Evolutionary conservation across 1,140 invertebrate genomes (phyloP), one percentile per base, ranked within the genome.

Genomic region (Penaeus japonicus): DNA sequence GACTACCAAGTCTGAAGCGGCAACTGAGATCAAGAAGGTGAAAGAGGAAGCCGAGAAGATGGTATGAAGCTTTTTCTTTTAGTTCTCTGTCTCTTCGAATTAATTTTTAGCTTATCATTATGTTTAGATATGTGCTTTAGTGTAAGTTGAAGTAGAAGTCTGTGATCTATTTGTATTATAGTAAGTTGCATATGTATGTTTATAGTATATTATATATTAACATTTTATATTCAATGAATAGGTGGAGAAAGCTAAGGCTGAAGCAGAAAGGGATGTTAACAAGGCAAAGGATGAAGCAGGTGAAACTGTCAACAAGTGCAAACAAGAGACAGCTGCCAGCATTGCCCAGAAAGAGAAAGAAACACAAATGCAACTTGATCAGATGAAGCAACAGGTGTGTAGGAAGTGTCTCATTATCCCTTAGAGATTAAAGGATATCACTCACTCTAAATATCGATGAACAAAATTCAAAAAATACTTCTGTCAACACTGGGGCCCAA

Each of bases 41-140:
- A 83, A 83, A 39, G 81, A 35, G 39, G 81, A 83, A 39, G 81
- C 81, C 2, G 32, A 65, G 22, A 35, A 83, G 22, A 54, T 59
- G 57, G 81, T 65, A 32, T 32, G 30, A 0, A 7, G 4, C 15
- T 47, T 47, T 47, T 7, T 47, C 35, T 39, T 39, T 39, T 4
- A 7, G 2, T 39, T 39, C 35, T 39, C 35, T 39, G 35, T 39
- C 35, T 47, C n/a, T n/a, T n/a, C n/a, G n/a, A n/a, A n/a, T n/a
- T 47, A 1, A 47, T 47, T 47, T 10, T 15, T 15, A 47, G 15
- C 47, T 47, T 12, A 15, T 47, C 47, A 1, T 47, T 47, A 47
- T 47, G 47, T 15, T 47, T 7, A 47, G 10, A 47, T 47, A 15
- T 1, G 15, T 47, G 1, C 5, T 47, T 47, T 47, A 7, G 10